A percentile compares a stretch with the other conserved stretches of the same genome.
These are phyloP conservation scores for Halichoeres trimaculatus DNA, from an alignment of 2,113 vertebrate genomes.

Conservation along the genomic window DNA sequence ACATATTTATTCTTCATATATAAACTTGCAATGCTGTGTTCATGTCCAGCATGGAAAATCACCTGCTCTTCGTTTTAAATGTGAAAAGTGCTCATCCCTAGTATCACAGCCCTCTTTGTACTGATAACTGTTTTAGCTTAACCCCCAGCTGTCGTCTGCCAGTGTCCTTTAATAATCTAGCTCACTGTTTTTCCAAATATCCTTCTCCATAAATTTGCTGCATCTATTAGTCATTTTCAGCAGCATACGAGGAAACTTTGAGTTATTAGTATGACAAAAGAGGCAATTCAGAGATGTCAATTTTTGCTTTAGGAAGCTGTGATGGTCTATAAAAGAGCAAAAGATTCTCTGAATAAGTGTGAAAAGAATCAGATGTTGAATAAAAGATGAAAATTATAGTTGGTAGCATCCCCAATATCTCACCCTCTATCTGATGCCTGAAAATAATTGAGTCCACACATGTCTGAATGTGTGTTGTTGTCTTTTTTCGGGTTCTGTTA, in stretches of 20 bases:
- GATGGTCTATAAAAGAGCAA: neutral
- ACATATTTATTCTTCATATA: too few relatives aligned
- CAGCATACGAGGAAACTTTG: neutral
- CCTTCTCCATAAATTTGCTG: neutral
- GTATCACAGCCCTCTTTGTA: too few relatives aligned
- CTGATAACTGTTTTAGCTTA: too few relatives aligned
- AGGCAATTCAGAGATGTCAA: neutral
- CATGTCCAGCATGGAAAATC: too few relatives aligned
- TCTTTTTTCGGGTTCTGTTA: neutral
- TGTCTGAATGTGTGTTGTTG: neutral
- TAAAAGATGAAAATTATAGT: neutral
- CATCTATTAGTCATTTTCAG: neutral
- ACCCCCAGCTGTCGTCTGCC: too few relatives aligned
- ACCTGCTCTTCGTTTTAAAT: too few relatives aligned
- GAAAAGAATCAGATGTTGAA: neutral
- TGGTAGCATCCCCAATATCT: neutral
- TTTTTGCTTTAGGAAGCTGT: neutral
- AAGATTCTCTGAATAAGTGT: neutral
- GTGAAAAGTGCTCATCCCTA: too few relatives aligned
- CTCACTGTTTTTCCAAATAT: too few relatives aligned
- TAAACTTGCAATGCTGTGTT: too few relatives aligned
- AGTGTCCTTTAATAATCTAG: too few relatives aligned
- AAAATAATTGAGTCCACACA: slow-evolving; percentile 14
- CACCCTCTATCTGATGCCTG: slow-evolving; percentile 23
- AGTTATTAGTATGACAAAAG: neutral